Percentiles rank a stretch among this genome's conserved stretches.
Conservation (phyloP, 2,113 vertebrate genomes). For the Lophotis ruficrista region DNA sequence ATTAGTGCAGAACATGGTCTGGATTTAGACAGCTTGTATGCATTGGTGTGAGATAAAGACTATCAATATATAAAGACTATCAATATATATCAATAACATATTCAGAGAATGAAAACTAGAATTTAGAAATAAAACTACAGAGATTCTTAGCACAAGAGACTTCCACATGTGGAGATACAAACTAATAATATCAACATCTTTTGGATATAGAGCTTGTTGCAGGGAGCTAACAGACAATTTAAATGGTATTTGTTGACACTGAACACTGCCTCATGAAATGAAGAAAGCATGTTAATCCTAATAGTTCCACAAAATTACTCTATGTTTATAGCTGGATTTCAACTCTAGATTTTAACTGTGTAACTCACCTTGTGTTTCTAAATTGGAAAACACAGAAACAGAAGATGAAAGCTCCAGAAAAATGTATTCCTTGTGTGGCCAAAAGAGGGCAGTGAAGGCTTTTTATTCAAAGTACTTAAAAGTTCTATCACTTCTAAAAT, state of each 20-base stretch:
- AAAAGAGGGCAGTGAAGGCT: conserved; percentile 58
- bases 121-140: not conserved
- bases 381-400: not conserved
- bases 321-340: not conserved
- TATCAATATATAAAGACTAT: not conserved
- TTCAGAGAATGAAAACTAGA: not conserved
- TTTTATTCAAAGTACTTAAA: not conserved
- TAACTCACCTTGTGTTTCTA: not conserved
- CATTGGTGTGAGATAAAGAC: not conserved
- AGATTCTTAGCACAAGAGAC: not conserved
- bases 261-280: not conserved
- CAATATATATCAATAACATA: too few species aligned
- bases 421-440: not conserved
- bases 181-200: not conserved
- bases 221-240: not conserved
- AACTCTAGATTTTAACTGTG: not conserved
- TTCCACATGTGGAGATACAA: not conserved
- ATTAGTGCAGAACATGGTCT: not conserved
- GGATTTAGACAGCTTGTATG: not conserved
- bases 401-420: not conserved
- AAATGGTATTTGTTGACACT: not conserved
- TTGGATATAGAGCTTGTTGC: not conserved
- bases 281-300: not conserved
- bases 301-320: not conserved
- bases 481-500: not conserved